phyloP scores from a whole-genome alignment of 2,797 vertebrate genomes.

The Sebastes vulpes region DNA sequence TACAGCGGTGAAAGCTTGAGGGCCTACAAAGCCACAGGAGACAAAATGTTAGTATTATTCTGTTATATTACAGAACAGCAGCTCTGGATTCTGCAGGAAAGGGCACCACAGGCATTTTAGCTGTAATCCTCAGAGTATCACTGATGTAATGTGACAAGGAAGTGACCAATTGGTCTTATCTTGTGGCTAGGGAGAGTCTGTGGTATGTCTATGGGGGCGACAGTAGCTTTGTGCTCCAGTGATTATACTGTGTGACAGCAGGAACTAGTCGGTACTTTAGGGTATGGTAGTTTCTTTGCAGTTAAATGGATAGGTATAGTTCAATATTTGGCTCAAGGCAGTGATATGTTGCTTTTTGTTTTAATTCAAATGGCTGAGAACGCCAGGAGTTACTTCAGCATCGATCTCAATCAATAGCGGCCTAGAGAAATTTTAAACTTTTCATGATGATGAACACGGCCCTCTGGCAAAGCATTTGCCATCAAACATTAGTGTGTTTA shows the following conservation, averaged over 20 bases:
- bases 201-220: conserved; percentile 66
- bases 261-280: conserved; percentile 42
- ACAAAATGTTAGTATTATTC: conserved; percentile 48
- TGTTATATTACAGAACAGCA: conserved; percentile 56
- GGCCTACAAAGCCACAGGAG: conserved; percentile 3
- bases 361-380: neutral
- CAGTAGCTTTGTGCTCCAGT: conserved; percentile 61
- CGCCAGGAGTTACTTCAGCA: neutral
- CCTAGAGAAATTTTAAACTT: neutral
- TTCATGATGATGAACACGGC: neutral
- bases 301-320: conserved; percentile 4
- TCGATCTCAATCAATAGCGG: neutral
- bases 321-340: neutral
- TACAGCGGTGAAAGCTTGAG: conserved; percentile 38
- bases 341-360: neutral
- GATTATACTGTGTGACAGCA: conserved; percentile 61
- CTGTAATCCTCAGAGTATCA: conserved; percentile 66
- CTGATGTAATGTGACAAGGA: conserved; percentile 84
- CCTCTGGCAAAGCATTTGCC: neutral
- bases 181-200: conserved; percentile 72
- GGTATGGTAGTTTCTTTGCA: neutral
- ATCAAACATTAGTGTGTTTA: neutral
- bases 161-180: conserved; percentile 80
- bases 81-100: conserved; percentile 55
- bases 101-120: conserved; percentile 72